phyloP scores from a whole-genome alignment of 2,113 vertebrate species.

The Calidris pugnax region DNA sequence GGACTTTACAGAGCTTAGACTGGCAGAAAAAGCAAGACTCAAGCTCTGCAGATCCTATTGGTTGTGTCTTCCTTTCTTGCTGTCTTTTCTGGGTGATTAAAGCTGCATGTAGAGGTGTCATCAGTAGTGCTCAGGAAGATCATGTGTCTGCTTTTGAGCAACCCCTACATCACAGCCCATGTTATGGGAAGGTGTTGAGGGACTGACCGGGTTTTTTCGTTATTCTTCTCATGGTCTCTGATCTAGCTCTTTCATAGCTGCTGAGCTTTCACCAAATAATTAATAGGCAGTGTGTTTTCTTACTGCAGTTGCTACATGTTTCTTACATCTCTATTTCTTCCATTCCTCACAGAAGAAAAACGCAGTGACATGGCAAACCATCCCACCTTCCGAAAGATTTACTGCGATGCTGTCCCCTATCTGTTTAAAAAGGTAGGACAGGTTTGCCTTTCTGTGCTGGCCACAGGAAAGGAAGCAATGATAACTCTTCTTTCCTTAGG shows the following conservation, averaged over 20 bases:
- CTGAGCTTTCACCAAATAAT: neutral
- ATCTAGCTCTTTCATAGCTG: neutral
- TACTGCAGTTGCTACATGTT: neutral
- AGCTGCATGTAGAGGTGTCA: neutral
- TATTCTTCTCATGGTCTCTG: neutral
- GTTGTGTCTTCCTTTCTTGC: neutral
- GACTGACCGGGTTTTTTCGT: neutral
- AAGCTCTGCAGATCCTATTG: neutral
- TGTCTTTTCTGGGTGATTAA: neutral
- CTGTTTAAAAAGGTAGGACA: slow-evolving; percentile 86
- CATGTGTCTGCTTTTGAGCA: neutral
- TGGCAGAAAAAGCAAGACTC: neutral
- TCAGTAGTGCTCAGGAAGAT: neutral
- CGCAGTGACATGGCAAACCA: slow-evolving; percentile 78
- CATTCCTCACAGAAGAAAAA: slow-evolving; percentile 64
- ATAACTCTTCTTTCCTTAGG: neutral
- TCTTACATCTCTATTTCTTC: neutral
- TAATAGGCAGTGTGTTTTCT: neutral
- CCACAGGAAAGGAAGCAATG: neutral
- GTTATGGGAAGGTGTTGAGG: neutral
- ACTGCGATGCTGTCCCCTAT: slow-evolving; percentile 78
- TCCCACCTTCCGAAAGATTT: slow-evolving; percentile 82
- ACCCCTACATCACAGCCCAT: neutral
- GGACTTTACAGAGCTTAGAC: neutral
- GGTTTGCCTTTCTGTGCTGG: neutral